Evolutionary conservation across 2,888 invertebrate genomes (phyloP).

Genomic region (Bombyx huttoni): DNA sequence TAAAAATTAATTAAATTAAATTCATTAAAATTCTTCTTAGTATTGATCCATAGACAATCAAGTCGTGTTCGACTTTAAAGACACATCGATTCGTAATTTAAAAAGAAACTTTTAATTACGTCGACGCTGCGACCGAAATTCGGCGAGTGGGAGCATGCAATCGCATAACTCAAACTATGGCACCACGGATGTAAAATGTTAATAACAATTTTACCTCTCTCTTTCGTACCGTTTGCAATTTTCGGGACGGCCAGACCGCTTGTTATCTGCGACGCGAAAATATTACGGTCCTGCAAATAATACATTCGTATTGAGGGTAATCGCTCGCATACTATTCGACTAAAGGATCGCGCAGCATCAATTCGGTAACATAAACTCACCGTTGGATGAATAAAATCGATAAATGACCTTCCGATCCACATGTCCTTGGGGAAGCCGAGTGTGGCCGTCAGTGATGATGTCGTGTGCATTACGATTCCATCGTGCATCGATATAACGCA

Average conservation of each 20-base stretch:
- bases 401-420: slow-evolving; percentile 89
- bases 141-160: background rate
- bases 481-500: slow-evolving; percentile 88
- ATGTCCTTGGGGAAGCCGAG: slow-evolving; percentile 87
- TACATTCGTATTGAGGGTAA: too few species aligned
- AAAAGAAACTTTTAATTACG: background rate
- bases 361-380: slow-evolving; percentile 30
- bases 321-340: too few species aligned
- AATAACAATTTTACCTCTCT: slow-evolving; percentile 30
- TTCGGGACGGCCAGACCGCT: slow-evolving; percentile 75
- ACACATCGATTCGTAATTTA: background rate
- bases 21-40: too few species aligned
- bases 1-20: too few species aligned
- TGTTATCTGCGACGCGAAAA: slow-evolving; percentile 83
- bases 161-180: background rate
- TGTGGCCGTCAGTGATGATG: slow-evolving; percentile 76
- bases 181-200: too few species aligned
- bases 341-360: too few species aligned
- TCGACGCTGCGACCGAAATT: background rate
- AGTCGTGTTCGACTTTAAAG: too few species aligned
- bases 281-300: slow-evolving; percentile 70
- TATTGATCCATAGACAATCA: too few species aligned
- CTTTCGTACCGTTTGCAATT: slow-evolving; percentile 25
- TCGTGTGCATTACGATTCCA: slow-evolving; percentile 84
- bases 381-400: slow-evolving; percentile 88